phyloP scores from a whole-genome alignment of 2,888 invertebrate genomes.

The Saturnia japonica region DNA sequence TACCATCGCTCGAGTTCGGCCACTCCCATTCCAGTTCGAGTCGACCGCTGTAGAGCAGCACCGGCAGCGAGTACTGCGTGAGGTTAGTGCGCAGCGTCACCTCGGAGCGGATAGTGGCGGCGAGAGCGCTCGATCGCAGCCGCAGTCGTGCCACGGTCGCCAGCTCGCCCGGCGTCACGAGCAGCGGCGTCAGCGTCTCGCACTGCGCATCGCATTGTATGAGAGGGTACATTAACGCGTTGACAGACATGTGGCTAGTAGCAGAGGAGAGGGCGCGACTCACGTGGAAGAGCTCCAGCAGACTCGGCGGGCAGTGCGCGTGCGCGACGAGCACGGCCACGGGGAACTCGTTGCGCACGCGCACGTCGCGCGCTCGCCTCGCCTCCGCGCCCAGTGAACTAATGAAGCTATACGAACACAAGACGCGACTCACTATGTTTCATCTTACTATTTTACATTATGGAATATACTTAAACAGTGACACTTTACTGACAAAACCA shows the following conservation, averaged over 20 bases:
- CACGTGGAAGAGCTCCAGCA: constrained; percentile 51
- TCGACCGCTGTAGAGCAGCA: constrained; percentile 70
- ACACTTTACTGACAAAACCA: neutral
- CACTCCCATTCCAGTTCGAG: constrained; percentile 70
- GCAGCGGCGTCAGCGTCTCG: constrained; percentile 39
- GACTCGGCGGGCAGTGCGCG: constrained; percentile 42
- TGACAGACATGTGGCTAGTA: neutral
- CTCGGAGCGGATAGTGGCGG: constrained; percentile 23
- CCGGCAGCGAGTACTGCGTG: constrained; percentile 67
- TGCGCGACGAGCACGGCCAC: constrained; percentile 47
- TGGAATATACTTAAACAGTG: neutral
- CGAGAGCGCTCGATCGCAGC: constrained; percentile 29
- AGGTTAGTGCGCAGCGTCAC: constrained; percentile 75
- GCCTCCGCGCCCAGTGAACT: constrained; percentile 40
- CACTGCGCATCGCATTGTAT: constrained; percentile 33
- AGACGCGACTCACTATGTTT: neutral
- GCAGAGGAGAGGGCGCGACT: constrained; percentile 26
- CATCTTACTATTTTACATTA: neutral
- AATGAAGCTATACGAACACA: constrained; percentile 48
- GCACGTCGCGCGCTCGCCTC: constrained; percentile 41
- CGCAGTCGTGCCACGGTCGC: constrained; percentile 31
- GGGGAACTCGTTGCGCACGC: constrained; percentile 58
- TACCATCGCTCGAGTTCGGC: constrained; percentile 46
- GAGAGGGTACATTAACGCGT: neutral
- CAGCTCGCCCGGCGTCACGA: constrained; percentile 36